A percentile compares a stretch with the other conserved stretches of the same genome.
Evolutionary conservation across 2,888 invertebrate genomes (phyloP).

Genomic region (Rambutsinella grinnellia): DNA sequence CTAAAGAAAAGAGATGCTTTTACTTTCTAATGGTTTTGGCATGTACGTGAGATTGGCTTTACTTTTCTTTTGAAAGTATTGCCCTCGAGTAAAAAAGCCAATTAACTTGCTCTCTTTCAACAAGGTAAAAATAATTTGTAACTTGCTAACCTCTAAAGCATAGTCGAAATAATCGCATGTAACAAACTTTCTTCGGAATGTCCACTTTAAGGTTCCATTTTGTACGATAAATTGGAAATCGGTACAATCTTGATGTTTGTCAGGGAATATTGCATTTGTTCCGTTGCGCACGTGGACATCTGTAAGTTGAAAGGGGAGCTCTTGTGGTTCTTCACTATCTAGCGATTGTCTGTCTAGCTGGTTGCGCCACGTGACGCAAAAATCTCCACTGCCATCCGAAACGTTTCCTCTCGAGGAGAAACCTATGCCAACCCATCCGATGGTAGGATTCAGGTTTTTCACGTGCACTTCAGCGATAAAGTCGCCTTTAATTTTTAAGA

Average conservation of each 20-base stretch:
- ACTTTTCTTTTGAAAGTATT: too few relatives aligned
- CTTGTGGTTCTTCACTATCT: neutral
- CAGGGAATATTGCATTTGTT: slow-evolving; percentile 68
- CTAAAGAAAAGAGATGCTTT: slow-evolving; percentile 71
- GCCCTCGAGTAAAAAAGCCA: too few relatives aligned
- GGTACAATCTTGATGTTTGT: slow-evolving; percentile 82
- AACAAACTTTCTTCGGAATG: slow-evolving; percentile 84
- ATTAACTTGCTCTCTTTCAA: too few relatives aligned
- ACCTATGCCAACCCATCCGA: slow-evolving; percentile 64
- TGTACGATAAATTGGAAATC: slow-evolving; percentile 72
- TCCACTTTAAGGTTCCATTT: slow-evolving; percentile 76
- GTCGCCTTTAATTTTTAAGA: slow-evolving; percentile 51
- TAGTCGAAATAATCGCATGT: slow-evolving; percentile 86
- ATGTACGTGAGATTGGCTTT: too few relatives aligned
- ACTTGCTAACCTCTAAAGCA: slow-evolving; percentile 77
- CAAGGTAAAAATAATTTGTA: too few relatives aligned
- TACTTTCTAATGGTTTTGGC: neutral
- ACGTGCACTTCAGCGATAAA: slow-evolving; percentile 64
- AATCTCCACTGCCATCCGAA: slow-evolving; percentile 65
- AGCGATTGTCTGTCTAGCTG: slow-evolving; percentile 24
- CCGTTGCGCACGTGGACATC: slow-evolving; percentile 62
- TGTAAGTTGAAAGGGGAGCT: slow-evolving; percentile 51
- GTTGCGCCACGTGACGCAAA: slow-evolving; percentile 63
- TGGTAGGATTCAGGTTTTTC: slow-evolving; percentile 45
- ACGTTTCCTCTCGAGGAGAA: slow-evolving; percentile 63